These are phyloP conservation scores for Drosophila lutescens DNA, from an alignment of 2,888 invertebrate species.

Conservation along the genomic window DNA sequence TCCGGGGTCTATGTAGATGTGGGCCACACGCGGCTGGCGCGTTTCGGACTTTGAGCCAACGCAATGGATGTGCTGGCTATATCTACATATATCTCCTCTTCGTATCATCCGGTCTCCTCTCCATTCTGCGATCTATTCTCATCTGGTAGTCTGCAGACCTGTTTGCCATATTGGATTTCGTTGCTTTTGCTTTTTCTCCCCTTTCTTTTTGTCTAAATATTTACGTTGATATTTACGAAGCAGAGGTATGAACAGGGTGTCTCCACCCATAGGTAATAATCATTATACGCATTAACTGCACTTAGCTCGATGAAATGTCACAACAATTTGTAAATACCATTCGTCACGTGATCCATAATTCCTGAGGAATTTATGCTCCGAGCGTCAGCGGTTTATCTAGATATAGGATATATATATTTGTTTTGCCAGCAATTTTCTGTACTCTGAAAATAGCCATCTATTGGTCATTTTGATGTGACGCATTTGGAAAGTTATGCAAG, in stretches of 20 bases:
- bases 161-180: constrained; percentile 49
- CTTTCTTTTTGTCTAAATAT: constrained; percentile 39
- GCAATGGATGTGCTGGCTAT: constrained; percentile 16
- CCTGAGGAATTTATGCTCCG: constrained; percentile 25
- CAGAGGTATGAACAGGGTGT: constrained; percentile 32
- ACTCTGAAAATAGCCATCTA: constrained; percentile 49
- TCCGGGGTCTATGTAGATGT: constrained; percentile 33
- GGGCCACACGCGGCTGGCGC: constrained; percentile 38
- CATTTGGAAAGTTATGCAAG: constrained; percentile 39
- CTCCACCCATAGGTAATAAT: background rate
- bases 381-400: constrained; percentile 9
- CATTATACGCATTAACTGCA: background rate
- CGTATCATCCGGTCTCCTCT: background rate
- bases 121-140: constrained; percentile 37
- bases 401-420: constrained; percentile 20
- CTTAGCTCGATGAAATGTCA: constrained; percentile 19
- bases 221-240: constrained; percentile 23
- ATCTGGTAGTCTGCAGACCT: constrained; percentile 39
- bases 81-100: constrained; percentile 3
- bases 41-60: constrained; percentile 47
- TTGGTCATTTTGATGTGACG: constrained; percentile 14
- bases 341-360: constrained; percentile 39
- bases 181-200: constrained; percentile 20
- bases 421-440: constrained; percentile 20
- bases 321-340: constrained; percentile 10